Conservation (phyloP, 2,888 invertebrate species). For the Cerastis rubricosa region DNA sequence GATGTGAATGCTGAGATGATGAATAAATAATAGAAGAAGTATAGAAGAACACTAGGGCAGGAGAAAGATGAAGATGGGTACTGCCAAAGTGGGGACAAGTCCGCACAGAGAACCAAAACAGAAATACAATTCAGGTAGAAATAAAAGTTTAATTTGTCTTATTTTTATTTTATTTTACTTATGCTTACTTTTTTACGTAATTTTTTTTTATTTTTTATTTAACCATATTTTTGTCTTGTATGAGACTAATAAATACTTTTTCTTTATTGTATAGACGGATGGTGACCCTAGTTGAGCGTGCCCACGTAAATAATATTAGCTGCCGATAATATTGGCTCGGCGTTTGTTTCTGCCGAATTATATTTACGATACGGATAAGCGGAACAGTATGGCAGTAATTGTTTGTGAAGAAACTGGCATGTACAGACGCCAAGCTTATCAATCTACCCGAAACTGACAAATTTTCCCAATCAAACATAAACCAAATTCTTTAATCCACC, state of each 20-base stretch:
- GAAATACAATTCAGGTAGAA: no score
- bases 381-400: background rate
- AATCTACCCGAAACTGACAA: no score
- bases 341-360: conserved; percentile 51
- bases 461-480: no score
- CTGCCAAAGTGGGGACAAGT: background rate
- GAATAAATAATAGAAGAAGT: background rate
- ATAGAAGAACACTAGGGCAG: background rate
- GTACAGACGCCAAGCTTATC: background rate
- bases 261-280: background rate
- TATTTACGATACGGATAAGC: conserved; percentile 24
- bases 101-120: background rate
- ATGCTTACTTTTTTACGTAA: no score
- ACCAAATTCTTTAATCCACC: no score
- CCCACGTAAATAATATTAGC: conserved; percentile 62
- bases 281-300: conserved; percentile 36
- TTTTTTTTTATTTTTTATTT: no score
- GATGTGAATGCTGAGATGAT: background rate
- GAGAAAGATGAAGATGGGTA: background rate
- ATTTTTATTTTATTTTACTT: no score
- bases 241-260: no score
- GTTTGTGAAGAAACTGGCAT: background rate
- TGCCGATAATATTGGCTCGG: conserved; percentile 32
- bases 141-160: no score
- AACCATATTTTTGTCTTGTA: no score